Percentiles rank a stretch among this genome's conserved stretches.
phyloP scores from a whole-genome alignment of 2,888 invertebrate genomes.

The Catocala nupta region DNA sequence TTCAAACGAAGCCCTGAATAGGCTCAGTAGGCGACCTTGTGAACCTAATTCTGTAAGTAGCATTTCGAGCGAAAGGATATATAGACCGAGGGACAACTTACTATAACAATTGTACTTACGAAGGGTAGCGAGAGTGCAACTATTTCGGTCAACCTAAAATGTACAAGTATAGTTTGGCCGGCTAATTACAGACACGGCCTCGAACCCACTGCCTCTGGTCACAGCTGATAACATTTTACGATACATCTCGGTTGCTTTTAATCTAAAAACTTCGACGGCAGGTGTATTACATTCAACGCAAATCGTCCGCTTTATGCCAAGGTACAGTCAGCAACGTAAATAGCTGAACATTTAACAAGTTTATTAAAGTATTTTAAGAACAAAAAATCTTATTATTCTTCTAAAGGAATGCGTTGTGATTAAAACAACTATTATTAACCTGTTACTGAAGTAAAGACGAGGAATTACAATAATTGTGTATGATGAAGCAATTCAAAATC shows the following conservation, averaged over 20 bases:
- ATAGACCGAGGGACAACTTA: not conserved
- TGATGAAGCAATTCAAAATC: too few species aligned
- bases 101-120: not conserved
- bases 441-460: too few species aligned
- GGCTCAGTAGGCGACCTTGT: not conserved
- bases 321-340: not conserved
- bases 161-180: not conserved
- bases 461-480: too few species aligned
- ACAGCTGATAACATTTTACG: constrained; percentile 23
- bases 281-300: not conserved
- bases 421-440: too few species aligned
- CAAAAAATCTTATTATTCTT: too few species aligned
- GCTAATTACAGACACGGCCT: not conserved
- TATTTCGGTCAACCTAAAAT: constrained; percentile 1
- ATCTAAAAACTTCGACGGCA: not conserved
- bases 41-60: not conserved
- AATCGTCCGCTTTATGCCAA: not conserved
- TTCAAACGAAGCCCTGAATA: too few species aligned
- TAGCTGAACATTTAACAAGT: too few species aligned
- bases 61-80: not conserved
- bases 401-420: too few species aligned
- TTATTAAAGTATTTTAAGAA: too few species aligned
- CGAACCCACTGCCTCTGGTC: constrained; percentile 2
- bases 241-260: not conserved
- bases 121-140: not conserved